Evolutionary conservation across 2,113 vertebrate species (phyloP).

Genomic region (Rousettus leschenaultii): DNA sequence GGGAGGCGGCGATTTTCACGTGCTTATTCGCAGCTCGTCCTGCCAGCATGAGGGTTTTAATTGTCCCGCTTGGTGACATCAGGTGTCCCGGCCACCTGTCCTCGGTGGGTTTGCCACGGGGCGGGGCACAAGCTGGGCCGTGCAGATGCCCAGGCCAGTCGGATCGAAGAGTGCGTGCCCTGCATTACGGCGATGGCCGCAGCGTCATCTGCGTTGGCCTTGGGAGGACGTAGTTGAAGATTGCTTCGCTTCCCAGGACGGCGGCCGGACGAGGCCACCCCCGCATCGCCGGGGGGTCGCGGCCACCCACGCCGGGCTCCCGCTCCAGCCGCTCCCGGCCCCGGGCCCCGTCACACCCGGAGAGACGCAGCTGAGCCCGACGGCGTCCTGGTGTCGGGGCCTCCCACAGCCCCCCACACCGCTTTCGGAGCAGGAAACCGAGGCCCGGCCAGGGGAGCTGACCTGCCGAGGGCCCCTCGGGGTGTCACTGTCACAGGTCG

Average conservation of each 20-base stretch:
- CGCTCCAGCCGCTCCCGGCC: no score
- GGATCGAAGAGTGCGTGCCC: background rate
- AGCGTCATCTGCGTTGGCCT: background rate
- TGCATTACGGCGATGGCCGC: background rate
- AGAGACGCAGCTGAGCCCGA: no score
- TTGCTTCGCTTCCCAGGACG: background rate
- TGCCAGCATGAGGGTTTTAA: background rate
- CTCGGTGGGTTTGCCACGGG: background rate
- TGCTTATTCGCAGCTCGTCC: background rate
- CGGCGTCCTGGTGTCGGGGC: no score
- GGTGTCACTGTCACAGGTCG: no score
- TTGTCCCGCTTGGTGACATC: background rate
- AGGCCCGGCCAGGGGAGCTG: no score
- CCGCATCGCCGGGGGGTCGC: rapidly evolving
- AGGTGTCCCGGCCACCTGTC: background rate
- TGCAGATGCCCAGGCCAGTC: background rate
- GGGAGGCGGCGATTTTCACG: background rate
- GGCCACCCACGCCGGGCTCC: no score
- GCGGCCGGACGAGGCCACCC: background rate
- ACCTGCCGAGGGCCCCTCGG: no score
- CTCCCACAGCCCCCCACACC: no score
- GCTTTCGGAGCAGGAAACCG: no score
- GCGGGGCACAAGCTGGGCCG: background rate
- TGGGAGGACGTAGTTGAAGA: background rate
- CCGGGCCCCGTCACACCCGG: no score